Base-by-base conservation (phyloP, 2,113 vertebrate species). In the Danionella cerebrum region DNA sequence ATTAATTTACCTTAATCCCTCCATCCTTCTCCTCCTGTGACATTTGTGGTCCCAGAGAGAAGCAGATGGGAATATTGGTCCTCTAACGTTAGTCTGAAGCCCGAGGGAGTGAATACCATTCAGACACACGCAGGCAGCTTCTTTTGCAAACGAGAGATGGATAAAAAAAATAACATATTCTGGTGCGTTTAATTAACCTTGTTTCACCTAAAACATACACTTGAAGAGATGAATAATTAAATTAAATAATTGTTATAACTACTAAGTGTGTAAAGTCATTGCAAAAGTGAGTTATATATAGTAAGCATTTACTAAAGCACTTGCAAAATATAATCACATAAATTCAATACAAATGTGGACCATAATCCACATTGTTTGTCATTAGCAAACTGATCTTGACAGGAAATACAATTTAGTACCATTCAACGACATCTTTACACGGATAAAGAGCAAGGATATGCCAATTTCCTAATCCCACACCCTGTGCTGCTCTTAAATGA, bases 71-170 rank as follows among this genome's bases (percentile, higher is more conserved):
- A 36, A 35, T 36, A 21, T 5, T 18, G 42, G 45, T 63, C 16
- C 16, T 22, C 42, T 35, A 48, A 47, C 59, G 42, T 63, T 48
- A 63, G 59, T 48, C 59, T 64, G 29, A 16, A 48, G 59, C 42
- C 59, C 29, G 29, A 35, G 59, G 44, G 59, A 64, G 44, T 48
- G 59, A 48, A 48, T 44, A n/a, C 44, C 12, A 64, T 64, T 64
- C 59, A 64, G 59, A 35, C 4, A 12, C 42, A 35, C 59, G 22
- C 42, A 16, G 59, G 36, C 42, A 64, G 29, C 14, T 6, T 31
- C 18, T 25, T 19, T 25, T 60, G 27, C 19, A 16, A 14, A 58
- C 8, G n/a, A 4, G 38, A 18, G 22, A 44, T 44, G 5, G 44
- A 41, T 25, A 52, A 19, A 42, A 42, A 7, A 10, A 35, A 5